Conservation (phyloP, 2,797 vertebrate species). For the Nothura maculosa region DNA sequence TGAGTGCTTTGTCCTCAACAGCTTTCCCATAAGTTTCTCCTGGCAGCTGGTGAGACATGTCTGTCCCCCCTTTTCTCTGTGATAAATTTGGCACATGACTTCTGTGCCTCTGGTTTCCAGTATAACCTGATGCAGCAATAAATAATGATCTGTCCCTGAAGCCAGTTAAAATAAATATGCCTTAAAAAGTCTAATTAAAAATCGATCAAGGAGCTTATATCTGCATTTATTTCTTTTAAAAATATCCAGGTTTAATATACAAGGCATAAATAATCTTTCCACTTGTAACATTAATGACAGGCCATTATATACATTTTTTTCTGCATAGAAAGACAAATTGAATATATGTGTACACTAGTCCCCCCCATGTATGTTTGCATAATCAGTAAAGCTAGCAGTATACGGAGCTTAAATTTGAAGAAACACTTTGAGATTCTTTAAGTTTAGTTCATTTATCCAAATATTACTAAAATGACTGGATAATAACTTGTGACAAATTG, state of each 20-base stretch:
- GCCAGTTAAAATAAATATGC: slow-evolving; percentile 18
- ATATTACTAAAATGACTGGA: slow-evolving; percentile 8
- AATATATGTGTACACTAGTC: background rate
- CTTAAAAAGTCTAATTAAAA: slow-evolving; percentile 34
- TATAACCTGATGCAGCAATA: background rate
- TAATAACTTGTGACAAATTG: background rate
- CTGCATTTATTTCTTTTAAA: background rate
- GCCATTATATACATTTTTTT: background rate
- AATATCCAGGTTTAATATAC: background rate
- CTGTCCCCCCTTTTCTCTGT: background rate
- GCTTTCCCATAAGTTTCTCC: background rate
- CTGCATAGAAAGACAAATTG: background rate
- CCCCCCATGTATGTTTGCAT: background rate
- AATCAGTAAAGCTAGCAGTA: background rate
- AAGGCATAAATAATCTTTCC: background rate
- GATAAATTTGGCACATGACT: background rate
- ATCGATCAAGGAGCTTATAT: background rate
- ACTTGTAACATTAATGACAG: background rate
- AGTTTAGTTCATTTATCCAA: background rate
- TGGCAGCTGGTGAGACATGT: background rate
- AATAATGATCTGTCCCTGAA: background rate
- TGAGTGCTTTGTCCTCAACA: background rate
- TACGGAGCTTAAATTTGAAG: background rate
- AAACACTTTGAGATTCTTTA: background rate
- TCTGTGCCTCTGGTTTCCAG: background rate